Evolutionary conservation across 2,888 invertebrate genomes (phyloP).

Genomic region (Drosophila borborema): DNA sequence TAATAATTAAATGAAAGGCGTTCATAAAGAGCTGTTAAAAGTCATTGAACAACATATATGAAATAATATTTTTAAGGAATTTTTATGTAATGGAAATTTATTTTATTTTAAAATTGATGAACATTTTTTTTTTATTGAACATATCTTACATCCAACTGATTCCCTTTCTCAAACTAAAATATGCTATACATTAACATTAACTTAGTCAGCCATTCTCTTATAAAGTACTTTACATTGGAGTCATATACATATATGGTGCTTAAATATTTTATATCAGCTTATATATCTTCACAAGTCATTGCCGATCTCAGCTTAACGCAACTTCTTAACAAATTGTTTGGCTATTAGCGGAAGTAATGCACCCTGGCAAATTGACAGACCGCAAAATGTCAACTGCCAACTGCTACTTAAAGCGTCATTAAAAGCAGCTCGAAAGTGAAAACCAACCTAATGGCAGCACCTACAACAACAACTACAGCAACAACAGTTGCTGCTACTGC

Average conservation of each 20-base stretch:
- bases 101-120: too few relatives aligned
- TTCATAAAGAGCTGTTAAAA: too few relatives aligned
- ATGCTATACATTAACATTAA: too few relatives aligned
- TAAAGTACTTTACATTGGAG: background rate
- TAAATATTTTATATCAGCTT: background rate
- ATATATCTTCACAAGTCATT: background rate
- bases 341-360: conserved; percentile 27
- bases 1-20: background rate
- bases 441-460: conserved; percentile 45
- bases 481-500: conserved; percentile 12
- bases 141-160: too few relatives aligned
- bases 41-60: too few relatives aligned
- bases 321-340: conserved; percentile 4
- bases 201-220: too few relatives aligned
- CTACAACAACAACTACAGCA: conserved; percentile 14
- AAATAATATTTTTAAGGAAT: too few relatives aligned
- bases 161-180: too few relatives aligned
- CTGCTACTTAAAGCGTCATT: conserved; percentile 48
- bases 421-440: conserved; percentile 59
- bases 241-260: background rate
- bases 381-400: conserved; percentile 39
- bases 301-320: background rate
- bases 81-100: too few relatives aligned
- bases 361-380: conserved; percentile 46
- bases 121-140: too few relatives aligned